Conservation (phyloP, 2,113 vertebrate species). For the Anolis sagrei region DNA sequence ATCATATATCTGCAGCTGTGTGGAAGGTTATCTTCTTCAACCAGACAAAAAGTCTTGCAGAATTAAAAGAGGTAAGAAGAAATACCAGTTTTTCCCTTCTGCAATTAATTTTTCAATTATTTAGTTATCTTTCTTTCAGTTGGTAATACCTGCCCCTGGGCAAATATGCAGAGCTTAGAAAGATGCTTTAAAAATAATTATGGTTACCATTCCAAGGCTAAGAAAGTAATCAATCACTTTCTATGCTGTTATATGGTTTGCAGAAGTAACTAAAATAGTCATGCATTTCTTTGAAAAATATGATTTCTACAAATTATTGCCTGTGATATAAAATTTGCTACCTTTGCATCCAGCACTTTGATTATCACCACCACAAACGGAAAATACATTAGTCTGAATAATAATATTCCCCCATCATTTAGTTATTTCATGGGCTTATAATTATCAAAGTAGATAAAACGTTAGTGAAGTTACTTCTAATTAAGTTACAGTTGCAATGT, state of each 20-base stretch:
- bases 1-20: constrained; percentile 91
- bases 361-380: background rate
- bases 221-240: no score
- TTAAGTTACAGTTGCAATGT: background rate
- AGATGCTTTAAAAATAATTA: background rate
- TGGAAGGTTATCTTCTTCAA: constrained; percentile 92
- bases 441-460: background rate
- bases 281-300: background rate
- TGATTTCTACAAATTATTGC: no score
- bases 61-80: constrained; percentile 90
- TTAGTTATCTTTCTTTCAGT: background rate
- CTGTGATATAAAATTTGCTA: background rate
- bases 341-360: background rate
- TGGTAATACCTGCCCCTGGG: background rate
- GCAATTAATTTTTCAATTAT: constrained; percentile 12
- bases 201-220: background rate
- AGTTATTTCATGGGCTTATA: background rate
- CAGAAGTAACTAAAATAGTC: background rate
- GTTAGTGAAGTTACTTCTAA: background rate
- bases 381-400: background rate
- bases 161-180: background rate
- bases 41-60: constrained; percentile 91
- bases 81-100: constrained; percentile 26
- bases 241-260: background rate
- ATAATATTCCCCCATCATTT: background rate